Percentiles rank a stretch among this genome's conserved stretches.
phyloP scores from a whole-genome alignment of 2,113 vertebrate genomes.

The Charina bottae region DNA sequence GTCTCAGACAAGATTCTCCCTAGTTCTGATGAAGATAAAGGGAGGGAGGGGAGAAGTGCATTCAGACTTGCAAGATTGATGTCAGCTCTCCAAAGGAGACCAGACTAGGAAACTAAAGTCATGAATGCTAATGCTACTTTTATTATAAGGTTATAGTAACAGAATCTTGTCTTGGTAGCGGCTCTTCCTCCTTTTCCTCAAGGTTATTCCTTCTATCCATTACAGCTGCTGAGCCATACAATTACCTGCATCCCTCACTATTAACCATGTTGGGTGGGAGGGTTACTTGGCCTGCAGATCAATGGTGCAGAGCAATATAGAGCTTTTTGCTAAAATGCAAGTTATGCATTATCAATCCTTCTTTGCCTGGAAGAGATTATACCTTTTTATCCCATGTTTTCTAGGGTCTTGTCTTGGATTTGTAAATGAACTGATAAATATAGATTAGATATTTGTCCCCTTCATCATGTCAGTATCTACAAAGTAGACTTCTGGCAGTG shows the following conservation, averaged over 20 bases:
- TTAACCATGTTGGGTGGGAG: neutral
- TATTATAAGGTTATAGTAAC: neutral
- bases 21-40: neutral
- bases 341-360: neutral
- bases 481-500: constrained; percentile 26
- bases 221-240: neutral
- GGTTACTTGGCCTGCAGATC: neutral
- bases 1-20: neutral
- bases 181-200: neutral
- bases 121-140: neutral
- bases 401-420: neutral
- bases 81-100: neutral
- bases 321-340: neutral
- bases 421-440: constrained; percentile 47
- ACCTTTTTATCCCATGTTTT: fast-evolving
- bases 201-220: neutral
- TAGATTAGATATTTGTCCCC: constrained; percentile 27
- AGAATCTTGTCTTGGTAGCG: neutral
- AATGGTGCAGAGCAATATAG: neutral
- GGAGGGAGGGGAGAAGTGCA: neutral
- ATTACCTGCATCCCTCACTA: neutral
- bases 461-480: constrained; percentile 33
- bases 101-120: neutral
- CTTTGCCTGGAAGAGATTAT: constrained; percentile 17
- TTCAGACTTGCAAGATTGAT: neutral